Base-by-base conservation (phyloP, 2,113 vertebrate genomes). In the Mesocricetus auratus region DNA sequence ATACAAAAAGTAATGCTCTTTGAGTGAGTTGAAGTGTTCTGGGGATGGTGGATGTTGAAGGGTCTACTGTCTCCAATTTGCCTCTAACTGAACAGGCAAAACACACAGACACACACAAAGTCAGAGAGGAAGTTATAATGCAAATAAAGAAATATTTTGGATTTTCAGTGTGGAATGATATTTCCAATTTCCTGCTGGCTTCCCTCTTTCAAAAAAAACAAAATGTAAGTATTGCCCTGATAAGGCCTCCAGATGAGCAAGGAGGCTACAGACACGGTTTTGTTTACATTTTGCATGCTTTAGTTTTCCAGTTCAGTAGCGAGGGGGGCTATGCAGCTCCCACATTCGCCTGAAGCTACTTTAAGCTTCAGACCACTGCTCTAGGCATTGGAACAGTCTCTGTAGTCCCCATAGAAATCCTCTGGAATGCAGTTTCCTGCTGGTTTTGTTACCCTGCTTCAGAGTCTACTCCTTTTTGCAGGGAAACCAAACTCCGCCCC, bases 351-450 rank as follows among this genome's bases (percentile, higher is more conserved):
- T 96, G 97, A 89, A 92, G 39, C 91, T 97, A 97, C 93, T 90
- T 33, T 36, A 96, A 97, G 58, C 93, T 96, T 94, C 97, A 97
- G 97, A n/a, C 74, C 19, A 81, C 95, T 97, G 90, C 92, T 98
- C 97, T 98, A 97, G 98, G 98, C 94, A 98, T 77, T 92, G 90
- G 92, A 97, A 97, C 17, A 73, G 86, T 97, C 96, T 97, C 93
- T 91, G 88, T 10, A 88, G 97, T 98, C 97, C 97, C 98, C 97
- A 98, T 66, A 98, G 97, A 98, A 98, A 98, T 98, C 86, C 62
- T 86, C 92, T 3, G 86, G 97, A 98, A 98, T 94, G 96, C 56
- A 97, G 91, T 88, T 97, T 97, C 97, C 98, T 50, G 75, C 96
- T 98, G 96, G 93, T 97, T 98, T 98, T 98, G 93, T 97, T 96